Base-by-base conservation (phyloP, 2,888 invertebrate species). In the Rhamnusium bicolor region DNA sequence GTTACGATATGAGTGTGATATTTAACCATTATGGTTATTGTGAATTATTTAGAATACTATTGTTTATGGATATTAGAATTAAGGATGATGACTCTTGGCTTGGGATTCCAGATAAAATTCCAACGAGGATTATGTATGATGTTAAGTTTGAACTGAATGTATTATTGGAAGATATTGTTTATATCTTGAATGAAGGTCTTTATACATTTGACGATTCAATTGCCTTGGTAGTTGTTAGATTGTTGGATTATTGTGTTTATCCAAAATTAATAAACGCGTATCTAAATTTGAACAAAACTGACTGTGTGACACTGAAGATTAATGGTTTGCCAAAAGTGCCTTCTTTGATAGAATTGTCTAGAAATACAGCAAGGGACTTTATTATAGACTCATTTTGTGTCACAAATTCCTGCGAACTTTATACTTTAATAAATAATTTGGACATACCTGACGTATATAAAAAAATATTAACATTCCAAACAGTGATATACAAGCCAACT, bases 21-120 rank as follows among this genome's bases (percentile, higher is more conserved):
- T 69, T 62, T 18, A 32, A 21, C 21, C 16, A 54, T 53, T 69
- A 62, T 21, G 69, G 69, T 0, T 46, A 69, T 51, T 69, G 69
- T 18, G 69, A 69, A 24, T 46, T 69, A n/a, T 69, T 61, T 29
- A 51, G 62, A 61, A 53, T 62, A 40, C 46, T 69, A 16, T 51
- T 69, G 16, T 54, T 54, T 49, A 53, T 62, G 40, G 62, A 69
- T 21, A 10, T 47, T 16, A 56, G 10, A 19, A 21, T 27, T 58
- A 27, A 49, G 16, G n/a, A 62, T 21, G 69, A 69, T 62, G 8
- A 53, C 53, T 32, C 62, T 27, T 6, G 40, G 21, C 16, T 61
- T 46, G 51, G 46, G 51, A 12, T 62, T 19, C 27, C 19, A 16
- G 29, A 62, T 62, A 53, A 32, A 18, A 53, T 24, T 40, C 53